Evolutionary conservation across 2,888 invertebrate genomes (phyloP).

Genomic region (Hydrotaea diabolus): DNA sequence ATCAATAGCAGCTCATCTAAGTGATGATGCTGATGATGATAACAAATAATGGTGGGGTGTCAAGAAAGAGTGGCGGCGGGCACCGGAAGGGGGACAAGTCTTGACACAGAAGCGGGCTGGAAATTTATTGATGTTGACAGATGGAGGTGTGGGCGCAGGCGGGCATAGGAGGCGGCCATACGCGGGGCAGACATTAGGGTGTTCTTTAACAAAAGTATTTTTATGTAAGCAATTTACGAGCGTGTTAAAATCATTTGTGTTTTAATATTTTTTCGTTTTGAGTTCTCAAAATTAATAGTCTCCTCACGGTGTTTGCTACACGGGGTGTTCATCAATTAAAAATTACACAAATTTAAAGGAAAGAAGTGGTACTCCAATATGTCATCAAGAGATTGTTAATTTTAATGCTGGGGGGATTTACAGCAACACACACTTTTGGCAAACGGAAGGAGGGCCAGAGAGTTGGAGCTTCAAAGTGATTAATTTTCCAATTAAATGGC

Average conservation of each 20-base stretch:
- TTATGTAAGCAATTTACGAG: not conserved
- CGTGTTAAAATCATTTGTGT: not conserved
- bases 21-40: not conserved
- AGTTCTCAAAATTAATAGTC: no score
- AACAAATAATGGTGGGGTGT: not conserved
- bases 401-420: not conserved
- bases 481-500: no score
- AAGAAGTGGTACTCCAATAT: not conserved
- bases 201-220: not conserved
- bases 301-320: no score
- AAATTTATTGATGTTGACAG: not conserved
- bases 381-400: conserved; percentile 29
- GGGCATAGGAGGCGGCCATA: no score
- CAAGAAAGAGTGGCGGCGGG: no score
- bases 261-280: not conserved
- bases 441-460: no score
- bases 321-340: no score
- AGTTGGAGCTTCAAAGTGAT: no score
- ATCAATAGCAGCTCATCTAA: conserved; percentile 23
- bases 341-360: not conserved
- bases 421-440: not conserved
- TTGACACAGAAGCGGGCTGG: no score
- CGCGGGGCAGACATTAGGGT: no score
- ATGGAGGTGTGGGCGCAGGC: not conserved
- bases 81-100: not conserved